Evolutionary conservation across 2,888 invertebrate species (phyloP).

Genomic region (Archaeoteleia sp.): DNA sequence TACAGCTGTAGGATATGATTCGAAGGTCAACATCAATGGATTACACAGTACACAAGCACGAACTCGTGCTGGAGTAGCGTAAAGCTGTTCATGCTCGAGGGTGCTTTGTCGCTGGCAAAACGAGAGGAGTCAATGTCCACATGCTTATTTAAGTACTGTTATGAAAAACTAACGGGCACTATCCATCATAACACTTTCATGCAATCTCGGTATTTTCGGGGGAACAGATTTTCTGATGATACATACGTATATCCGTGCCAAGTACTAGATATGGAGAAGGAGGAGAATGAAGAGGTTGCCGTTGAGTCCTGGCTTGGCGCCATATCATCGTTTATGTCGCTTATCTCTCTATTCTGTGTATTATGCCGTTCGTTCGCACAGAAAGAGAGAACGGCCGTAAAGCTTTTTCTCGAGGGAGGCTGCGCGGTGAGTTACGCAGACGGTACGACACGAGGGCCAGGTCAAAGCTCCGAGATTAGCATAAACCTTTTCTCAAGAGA

Average conservation of each 20-base stretch:
- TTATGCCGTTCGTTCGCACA: constrained; percentile 28
- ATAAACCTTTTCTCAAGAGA: constrained; percentile 46
- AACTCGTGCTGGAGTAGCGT: too few species aligned
- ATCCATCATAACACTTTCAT: too few species aligned
- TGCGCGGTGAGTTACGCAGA: constrained; percentile 35
- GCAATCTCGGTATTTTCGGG: constrained; percentile 7
- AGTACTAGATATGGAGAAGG: constrained; percentile 10
- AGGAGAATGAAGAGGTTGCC: constrained; percentile 11
- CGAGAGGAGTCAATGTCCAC: too few species aligned
- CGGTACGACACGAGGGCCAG: constrained; percentile 31
- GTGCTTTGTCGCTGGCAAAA: too few species aligned
- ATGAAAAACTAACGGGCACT: too few species aligned
- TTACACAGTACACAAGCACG: too few species aligned
- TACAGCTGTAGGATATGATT: too few species aligned
- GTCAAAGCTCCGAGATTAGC: constrained; percentile 45
- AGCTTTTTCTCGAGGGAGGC: constrained; percentile 42
- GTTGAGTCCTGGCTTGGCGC: constrained; percentile 54
- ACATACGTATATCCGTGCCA: constrained; percentile 11
- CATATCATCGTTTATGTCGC: constrained; percentile 53
- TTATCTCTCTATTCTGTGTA: constrained; percentile 43
- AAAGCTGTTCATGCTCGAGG: too few species aligned
- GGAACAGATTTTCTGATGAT: constrained; percentile 16
- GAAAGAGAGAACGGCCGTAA: constrained; percentile 47
- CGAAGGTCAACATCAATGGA: too few species aligned
- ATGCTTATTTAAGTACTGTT: too few species aligned